phyloP scores from a whole-genome alignment of 2,113 vertebrate genomes.

The Eonycteris spelaea region DNA sequence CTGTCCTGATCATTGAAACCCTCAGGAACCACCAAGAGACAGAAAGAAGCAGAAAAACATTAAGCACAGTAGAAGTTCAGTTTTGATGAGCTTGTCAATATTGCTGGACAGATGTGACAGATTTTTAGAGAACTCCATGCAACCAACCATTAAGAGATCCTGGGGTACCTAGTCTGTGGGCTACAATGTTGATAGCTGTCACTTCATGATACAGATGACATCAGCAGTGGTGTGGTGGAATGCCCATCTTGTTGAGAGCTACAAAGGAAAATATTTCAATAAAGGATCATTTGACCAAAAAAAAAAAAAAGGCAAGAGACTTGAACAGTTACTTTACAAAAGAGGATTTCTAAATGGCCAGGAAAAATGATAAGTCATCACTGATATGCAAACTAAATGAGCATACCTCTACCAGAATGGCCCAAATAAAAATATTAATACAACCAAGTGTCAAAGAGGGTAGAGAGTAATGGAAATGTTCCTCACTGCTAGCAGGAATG shows the following conservation, averaged over 20 bases:
- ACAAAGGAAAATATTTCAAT: not conserved
- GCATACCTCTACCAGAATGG: not conserved
- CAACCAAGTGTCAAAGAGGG: not conserved
- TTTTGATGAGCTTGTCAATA: not conserved
- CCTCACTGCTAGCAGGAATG: not conserved
- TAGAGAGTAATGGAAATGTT: not conserved
- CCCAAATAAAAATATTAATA: not conserved
- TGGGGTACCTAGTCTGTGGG: not conserved
- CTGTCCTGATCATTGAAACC: not conserved
- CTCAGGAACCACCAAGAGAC: not conserved
- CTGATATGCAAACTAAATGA: not conserved
- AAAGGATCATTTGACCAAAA: not conserved
- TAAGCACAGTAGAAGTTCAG: not conserved
- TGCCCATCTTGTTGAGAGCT: not conserved
- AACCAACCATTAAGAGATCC: not conserved
- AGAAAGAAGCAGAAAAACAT: not conserved
- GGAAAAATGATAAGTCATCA: not conserved
- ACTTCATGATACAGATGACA: not conserved
- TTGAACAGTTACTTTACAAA: not conserved
- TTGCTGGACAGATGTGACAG: not conserved
- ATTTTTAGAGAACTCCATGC: not conserved
- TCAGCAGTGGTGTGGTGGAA: not conserved
- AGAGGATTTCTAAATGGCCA: not conserved
- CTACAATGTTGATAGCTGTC: not conserved
- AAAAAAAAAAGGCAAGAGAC: not conserved